Base-by-base conservation (phyloP, 2,888 invertebrate genomes). In the Congeria kusceri region DNA sequence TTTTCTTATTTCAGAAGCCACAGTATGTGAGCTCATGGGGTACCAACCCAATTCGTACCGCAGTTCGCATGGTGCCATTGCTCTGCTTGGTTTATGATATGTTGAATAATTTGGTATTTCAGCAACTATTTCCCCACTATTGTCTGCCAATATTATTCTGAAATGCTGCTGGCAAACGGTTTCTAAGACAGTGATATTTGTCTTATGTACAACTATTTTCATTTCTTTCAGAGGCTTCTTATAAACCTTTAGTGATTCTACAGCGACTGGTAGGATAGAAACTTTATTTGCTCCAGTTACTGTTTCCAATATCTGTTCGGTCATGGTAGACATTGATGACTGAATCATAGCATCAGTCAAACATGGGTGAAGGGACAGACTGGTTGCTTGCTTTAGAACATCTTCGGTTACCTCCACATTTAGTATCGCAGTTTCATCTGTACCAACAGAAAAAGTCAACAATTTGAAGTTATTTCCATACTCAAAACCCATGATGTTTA, bases 381-480 rank as follows among this genome's bases (percentile, higher is more conserved):
- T 39, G 3, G 13, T 3, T 11, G 39, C 9, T 39, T 39, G 39
- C 39, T n/a, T n/a, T n/a, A n/a, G n/a, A n/a, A n/a, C n/a, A n/a
- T n/a, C n/a, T n/a, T 15, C 11, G 15, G 39, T 39, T 5, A 11
- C 39, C 39, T 39, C 39, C 13, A 39, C 39, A 39, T 39, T 39
- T 39, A 39, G 15, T 39, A 39, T 3, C 15, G 39, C 39, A 13
- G 11, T 39, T 39, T 39, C 13, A 39, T 39, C 39, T 5, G 3
- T 39, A 9, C 39, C 9, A 39, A 39, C 39, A 39, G 39, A 39
- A 11, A 15, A 39, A 39, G 39, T 39, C 39, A 39, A 39, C 15
- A 39, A 39, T 15, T 61, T 67, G 39, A 83, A 28, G 7, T 57
- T 58, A 28, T 64, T 64, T 13, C 83, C 83, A 64, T 80, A 80